A percentile compares a stretch with the other conserved stretches of the same genome.
These are phyloP conservation scores for Cyanoliseus patagonus DNA, from an alignment of 2,113 vertebrate genomes.

Conservation along the genomic window DNA sequence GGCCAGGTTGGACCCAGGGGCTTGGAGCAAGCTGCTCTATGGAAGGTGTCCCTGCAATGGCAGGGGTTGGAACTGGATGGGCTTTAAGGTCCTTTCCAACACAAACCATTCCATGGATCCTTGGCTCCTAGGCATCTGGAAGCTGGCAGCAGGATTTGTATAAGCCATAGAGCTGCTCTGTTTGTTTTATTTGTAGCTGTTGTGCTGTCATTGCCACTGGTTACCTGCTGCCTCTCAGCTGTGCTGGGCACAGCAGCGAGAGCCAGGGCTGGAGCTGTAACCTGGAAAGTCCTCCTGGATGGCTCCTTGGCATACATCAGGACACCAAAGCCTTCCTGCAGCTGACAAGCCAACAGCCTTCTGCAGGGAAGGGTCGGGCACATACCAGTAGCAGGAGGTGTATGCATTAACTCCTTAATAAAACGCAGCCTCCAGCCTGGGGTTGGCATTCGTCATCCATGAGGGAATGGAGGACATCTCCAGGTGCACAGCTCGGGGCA, in stretches of 20 bases:
- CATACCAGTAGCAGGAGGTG: accelerated
- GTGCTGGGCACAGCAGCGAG: neutral
- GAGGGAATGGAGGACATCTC: neutral
- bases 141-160: neutral
- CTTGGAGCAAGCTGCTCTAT: neutral
- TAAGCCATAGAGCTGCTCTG: neutral
- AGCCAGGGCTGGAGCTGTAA: neutral
- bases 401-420: neutral
- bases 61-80: accelerated
- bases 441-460: neutral
- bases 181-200: neutral
- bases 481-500: neutral
- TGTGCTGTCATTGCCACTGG: neutral
- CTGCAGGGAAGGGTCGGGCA: accelerated
- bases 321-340: neutral
- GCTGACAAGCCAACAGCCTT: neutral
- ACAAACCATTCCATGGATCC: neutral
- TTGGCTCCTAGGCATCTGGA: neutral
- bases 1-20: too few species aligned
- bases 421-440: neutral
- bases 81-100: neutral
- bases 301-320: accelerated
- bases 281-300: neutral
- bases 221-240: neutral
- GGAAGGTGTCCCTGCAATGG: neutral